A percentile compares a stretch with the other conserved stretches of the same genome.
These are phyloP conservation scores for Perca fluviatilis DNA, from an alignment of 2,113 vertebrate species.

Conservation along the genomic window DNA sequence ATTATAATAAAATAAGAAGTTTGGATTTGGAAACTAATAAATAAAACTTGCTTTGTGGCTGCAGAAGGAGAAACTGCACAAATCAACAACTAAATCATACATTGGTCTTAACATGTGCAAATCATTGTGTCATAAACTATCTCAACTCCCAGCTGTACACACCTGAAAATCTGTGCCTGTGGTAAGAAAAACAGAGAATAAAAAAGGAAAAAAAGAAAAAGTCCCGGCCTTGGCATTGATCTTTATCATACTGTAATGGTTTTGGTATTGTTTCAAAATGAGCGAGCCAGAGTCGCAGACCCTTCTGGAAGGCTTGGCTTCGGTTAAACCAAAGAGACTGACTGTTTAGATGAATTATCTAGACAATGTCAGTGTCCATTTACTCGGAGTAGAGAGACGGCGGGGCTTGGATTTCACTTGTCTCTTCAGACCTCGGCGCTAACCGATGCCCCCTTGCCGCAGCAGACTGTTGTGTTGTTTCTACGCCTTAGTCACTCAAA, in stretches of 20 bases:
- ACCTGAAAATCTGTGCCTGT: conserved; percentile 62
- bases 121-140: conserved; percentile 71
- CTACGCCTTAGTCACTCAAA: conserved; percentile 85
- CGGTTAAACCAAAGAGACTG: conserved; percentile 81
- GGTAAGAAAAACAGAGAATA: conserved; percentile 48
- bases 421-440: conserved; percentile 79
- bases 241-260: conserved; percentile 74
- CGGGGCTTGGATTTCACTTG: conserved; percentile 80
- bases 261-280: conserved; percentile 74
- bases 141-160: conserved; percentile 46
- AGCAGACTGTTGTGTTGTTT: conserved; percentile 79
- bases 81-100: conserved; percentile 59
- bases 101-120: conserved; percentile 71
- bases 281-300: conserved; percentile 57
- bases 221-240: conserved; percentile 58
- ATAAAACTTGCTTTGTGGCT: conserved; percentile 11
- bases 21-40: conserved; percentile 43
- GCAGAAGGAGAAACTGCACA: conserved; percentile 14
- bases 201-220: not conserved
- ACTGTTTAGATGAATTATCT: conserved; percentile 85
- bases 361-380: conserved; percentile 85
- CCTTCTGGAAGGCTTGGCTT: conserved; percentile 67
- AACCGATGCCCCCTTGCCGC: conserved; percentile 76
- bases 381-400: conserved; percentile 74
- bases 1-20: not conserved